These are phyloP conservation scores for Drosophila kanekoi DNA, from an alignment of 2,888 invertebrate species.

Conservation along the genomic window DNA sequence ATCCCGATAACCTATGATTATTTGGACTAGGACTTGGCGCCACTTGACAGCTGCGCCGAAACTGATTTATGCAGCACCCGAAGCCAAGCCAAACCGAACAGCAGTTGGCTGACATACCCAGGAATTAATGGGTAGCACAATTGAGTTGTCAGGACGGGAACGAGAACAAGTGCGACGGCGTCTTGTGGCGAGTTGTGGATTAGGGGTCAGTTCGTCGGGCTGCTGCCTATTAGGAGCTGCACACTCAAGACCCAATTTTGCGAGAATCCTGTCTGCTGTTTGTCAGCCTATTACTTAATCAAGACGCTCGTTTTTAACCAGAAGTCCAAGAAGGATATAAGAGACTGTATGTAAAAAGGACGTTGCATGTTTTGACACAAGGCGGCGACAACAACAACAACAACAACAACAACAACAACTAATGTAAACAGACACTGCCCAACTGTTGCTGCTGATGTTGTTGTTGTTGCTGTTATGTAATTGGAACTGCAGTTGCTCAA, in stretches of 20 bases:
- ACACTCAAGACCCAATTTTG: slow-evolving; percentile 14
- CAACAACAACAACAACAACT: slow-evolving; percentile 29
- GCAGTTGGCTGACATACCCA: slow-evolving; percentile 62
- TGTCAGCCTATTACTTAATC: slow-evolving; percentile 72
- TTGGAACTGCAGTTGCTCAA: slow-evolving; percentile 50
- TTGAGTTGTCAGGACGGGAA: slow-evolving; percentile 59
- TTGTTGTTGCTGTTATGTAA: slow-evolving; percentile 42
- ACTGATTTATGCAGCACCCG: slow-evolving; percentile 60
- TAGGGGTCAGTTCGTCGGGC: slow-evolving; percentile 19
- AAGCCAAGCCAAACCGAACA: slow-evolving; percentile 50
- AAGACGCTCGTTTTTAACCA: slow-evolving; percentile 68
- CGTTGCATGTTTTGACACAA: slow-evolving; percentile 71
- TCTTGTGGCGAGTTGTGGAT: slow-evolving; percentile 31
- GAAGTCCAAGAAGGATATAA: slow-evolving; percentile 47
- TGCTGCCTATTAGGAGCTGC: slow-evolving; percentile 55
- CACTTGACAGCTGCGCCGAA: slow-evolving; percentile 51
- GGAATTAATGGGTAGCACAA: slow-evolving; percentile 71
- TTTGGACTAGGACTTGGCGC: slow-evolving; percentile 46
- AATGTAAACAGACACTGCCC: slow-evolving; percentile 60
- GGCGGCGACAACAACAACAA: slow-evolving; percentile 42
- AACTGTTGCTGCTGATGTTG: slow-evolving; percentile 23
- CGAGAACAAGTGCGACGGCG: slow-evolving; percentile 35
- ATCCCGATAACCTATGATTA: slow-evolving; percentile 17
- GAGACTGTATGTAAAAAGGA: slow-evolving; percentile 17
- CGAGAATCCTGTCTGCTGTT: slow-evolving; percentile 22